Evolutionary conservation across 2,888 invertebrate species (phyloP), one percentile per base, ranked within the genome.

Genomic region (Exocentrus adspersus): DNA sequence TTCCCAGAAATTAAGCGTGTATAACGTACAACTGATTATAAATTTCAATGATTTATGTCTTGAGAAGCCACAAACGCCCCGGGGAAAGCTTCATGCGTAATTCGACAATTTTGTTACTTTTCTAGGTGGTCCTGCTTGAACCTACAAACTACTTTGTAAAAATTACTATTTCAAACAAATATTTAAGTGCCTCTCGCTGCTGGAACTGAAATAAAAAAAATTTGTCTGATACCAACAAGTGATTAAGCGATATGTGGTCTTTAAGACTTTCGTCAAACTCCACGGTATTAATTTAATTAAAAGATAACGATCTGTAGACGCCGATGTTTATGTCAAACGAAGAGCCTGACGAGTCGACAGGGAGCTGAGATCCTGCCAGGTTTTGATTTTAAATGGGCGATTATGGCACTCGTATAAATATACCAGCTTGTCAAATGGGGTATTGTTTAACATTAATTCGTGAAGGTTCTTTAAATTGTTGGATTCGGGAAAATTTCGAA

Each of bases 261-360:
- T 50, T 60, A 28, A 28, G 28, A 24, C 12, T 43, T 54, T 46
- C 37, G 30, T 45, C 32, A 57, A 54, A 24, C 59, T 56, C 62
- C 59, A 60, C 64, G 42, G 62, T 54, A 56, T 64, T 62, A 62
- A 62, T 64, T 68, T 62, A 65, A 68, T 68, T 68, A 68, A 65
- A 54, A 68, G 68, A 68, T 68, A 68, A 68, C 30, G 60, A 68
- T 68, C 68, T 24, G 45, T 60, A 54, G 68, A 61, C 54, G 61
- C 52, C 56, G 21, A 32, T 57, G 46, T 57, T 46, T 57, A 57
- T 60, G 53, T 45, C 53, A 54, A 54, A 53, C 51, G 46, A 10
- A 60, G 54, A 37, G 48, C 54, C 57, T 46, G 21, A 45, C 43
- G 16, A 43, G 28, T 45, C 12, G 19, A 53, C n/a, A 53, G 53